A percentile compares a stretch with the other conserved stretches of the same genome.
Evolutionary conservation across 2,113 vertebrate genomes (phyloP).

Genomic region (Vombatus ursinus): DNA sequence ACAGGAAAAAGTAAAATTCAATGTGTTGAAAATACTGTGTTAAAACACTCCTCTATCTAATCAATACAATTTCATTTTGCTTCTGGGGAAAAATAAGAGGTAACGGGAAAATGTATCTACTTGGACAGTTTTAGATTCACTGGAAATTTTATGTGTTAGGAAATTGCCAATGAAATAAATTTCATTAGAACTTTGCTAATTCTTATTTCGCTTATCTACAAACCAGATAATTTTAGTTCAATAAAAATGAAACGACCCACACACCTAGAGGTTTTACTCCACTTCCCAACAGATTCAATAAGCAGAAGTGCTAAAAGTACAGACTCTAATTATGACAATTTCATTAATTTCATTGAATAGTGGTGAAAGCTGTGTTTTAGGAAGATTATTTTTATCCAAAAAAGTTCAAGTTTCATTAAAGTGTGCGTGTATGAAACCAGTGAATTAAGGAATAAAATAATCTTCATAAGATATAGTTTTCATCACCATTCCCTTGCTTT

Average conservation of each 20-base stretch:
- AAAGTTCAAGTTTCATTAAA: not conserved
- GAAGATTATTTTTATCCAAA: not conserved
- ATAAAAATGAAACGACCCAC: slow-evolving; percentile 21
- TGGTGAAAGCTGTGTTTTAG: not conserved
- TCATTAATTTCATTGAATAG: slow-evolving; percentile 41
- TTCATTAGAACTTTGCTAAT: slow-evolving; percentile 9
- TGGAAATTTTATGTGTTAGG: slow-evolving; percentile 6
- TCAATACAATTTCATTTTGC: slow-evolving; percentile 4
- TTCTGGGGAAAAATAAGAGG: slow-evolving; percentile 14
- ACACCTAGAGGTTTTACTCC: not conserved
- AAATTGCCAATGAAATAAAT: slow-evolving; percentile 5
- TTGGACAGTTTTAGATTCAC: not conserved
- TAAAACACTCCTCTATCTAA: slow-evolving; percentile 45
- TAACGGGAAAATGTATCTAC: slow-evolving; percentile 3
- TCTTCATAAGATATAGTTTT: not conserved
- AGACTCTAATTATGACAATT: slow-evolving; percentile 33
- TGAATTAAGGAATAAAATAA: not conserved
- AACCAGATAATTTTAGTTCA: slow-evolving; percentile 17
- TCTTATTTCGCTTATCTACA: slow-evolving; percentile 6
- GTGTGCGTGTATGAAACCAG: not conserved
- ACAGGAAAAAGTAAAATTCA: slow-evolving; percentile 12
- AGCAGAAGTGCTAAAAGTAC: slow-evolving; percentile 12
- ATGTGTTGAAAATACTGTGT: not conserved
- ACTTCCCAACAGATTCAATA: slow-evolving; percentile 26
- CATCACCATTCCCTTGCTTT: not conserved